Conservation (phyloP, 2,888 invertebrate genomes). For the Gonocerus acuteangulatus region DNA sequence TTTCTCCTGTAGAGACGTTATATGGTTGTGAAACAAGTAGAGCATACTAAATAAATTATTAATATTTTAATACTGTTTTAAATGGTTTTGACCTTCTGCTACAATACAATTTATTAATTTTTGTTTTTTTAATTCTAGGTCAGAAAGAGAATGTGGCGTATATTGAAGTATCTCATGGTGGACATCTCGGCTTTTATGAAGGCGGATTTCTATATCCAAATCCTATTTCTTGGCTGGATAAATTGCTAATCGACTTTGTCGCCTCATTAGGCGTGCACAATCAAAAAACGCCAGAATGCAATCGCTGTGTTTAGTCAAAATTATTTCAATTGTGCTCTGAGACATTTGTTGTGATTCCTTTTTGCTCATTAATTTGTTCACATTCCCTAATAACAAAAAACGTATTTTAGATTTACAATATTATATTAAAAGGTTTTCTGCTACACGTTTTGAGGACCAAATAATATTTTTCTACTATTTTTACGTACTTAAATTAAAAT, state of each 20-base stretch:
- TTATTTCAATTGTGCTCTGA: no score
- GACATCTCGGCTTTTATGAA: constrained; percentile 91
- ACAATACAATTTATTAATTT: no score
- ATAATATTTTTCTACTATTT: constrained; percentile 20
- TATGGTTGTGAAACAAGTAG: no score
- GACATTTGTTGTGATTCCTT: no score
- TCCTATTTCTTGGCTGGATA: constrained; percentile 87
- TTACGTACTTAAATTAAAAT: constrained; percentile 14
- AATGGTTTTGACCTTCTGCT: no score
- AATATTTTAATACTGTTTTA: no score
- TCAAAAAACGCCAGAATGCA: constrained; percentile 2
- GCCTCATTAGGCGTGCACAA: constrained; percentile 52
- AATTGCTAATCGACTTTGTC: constrained; percentile 72
- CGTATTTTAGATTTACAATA: constrained; percentile 4
- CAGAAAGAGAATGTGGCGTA: constrained; percentile 61
- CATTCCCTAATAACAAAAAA: constrained; percentile 13
- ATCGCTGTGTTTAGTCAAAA: neutral
- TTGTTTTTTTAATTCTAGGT: constrained; percentile 49
- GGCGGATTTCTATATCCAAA: constrained; percentile 80
- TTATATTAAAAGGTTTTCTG: neutral
- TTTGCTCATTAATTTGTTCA: neutral
- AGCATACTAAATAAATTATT: no score
- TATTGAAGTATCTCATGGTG: constrained; percentile 80
- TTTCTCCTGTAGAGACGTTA: no score
- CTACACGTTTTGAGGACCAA: constrained; percentile 12